Evolutionary conservation across 1,140 invertebrate genomes (phyloP).

Genomic region (Gonatopus flavifemur): DNA sequence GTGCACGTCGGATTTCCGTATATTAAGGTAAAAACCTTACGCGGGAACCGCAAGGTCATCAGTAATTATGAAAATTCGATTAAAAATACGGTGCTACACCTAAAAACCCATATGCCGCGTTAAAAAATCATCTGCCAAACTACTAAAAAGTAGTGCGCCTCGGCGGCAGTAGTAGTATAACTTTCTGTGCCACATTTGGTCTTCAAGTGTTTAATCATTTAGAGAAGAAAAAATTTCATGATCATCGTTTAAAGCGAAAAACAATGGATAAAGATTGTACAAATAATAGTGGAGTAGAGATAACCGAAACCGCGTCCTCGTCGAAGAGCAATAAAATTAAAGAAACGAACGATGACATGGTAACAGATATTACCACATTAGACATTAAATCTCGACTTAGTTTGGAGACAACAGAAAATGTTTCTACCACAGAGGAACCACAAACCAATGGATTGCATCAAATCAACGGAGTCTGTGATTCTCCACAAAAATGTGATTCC

Average conservation of each 20-base stretch:
- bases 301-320: constrained; percentile 23
- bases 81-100: constrained; percentile 27
- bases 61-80: constrained; percentile 51
- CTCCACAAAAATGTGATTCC: constrained; percentile 32
- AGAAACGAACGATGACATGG: constrained; percentile 25
- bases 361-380: constrained; percentile 35
- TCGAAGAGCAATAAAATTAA: constrained; percentile 33
- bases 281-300: constrained; percentile 21
- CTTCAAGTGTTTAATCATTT: constrained; percentile 9
- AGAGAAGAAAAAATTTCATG: neutral
- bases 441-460: constrained; percentile 46
- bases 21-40: constrained; percentile 27
- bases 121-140: neutral
- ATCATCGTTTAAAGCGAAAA: constrained; percentile 20
- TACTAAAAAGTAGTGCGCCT: constrained; percentile 3
- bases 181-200: constrained; percentile 4
- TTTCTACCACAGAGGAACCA: constrained; percentile 27
- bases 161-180: constrained; percentile 7
- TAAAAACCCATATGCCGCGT: constrained; percentile 22
- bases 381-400: constrained; percentile 48
- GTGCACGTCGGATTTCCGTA: constrained; percentile 30
- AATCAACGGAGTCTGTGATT: constrained; percentile 45
- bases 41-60: constrained; percentile 2
- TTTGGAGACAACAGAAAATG: constrained; percentile 23
- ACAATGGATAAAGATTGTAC: constrained; percentile 24